Base-by-base conservation (phyloP, 2,888 invertebrate genomes). In the Atherix ibis region DNA sequence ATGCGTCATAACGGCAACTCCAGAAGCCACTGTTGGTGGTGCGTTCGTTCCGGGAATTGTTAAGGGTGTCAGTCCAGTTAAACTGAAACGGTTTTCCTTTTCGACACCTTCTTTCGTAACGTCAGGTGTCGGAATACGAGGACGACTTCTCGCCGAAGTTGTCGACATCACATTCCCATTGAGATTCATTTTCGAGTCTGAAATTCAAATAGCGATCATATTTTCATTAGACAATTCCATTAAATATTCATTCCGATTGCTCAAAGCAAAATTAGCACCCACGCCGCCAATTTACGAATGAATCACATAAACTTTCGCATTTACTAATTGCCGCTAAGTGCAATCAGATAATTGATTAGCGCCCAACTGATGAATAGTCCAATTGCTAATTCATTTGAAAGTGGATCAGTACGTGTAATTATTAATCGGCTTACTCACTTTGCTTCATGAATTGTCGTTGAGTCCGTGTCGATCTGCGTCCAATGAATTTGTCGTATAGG, bases 121-220 rank as follows among this genome's bases (percentile, higher is more conserved):
- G 54, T 87, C 87, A 0, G 87, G 87, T 5, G 87, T 87, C 25
- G 87, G 87, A 45, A 88, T 85, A 34, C 87, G 70, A n/a, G 87
- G 87, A 35, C 87, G 70, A 50, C 79, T 78, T 51, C 79, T 79
- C 27, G 19, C 18, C 31, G 54, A 46, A 37, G 47, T 45, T 41
- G 51, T 26, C 5, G 76, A 70, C 22, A 74, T 62, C 10, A 68
- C 71, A 2, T 73, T 64, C 4, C 77, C 77, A 53, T 79, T 81
- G 46, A 80, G 65, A 56, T 39, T 48, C 12, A 48, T 22, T 28
- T 77, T 77, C 47, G 73, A 71, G 46, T 72, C 76, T 76, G 52
- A 28, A 48, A 49, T 22, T 10, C 27, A 27, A 31, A 22, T 33
- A 17, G 12, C 14, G 31, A 10, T 9, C 24, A 14, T 31, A 15